Evolutionary conservation across 2,797 vertebrate genomes (phyloP).

Genomic region (Pseudomugil gertrudae): DNA sequence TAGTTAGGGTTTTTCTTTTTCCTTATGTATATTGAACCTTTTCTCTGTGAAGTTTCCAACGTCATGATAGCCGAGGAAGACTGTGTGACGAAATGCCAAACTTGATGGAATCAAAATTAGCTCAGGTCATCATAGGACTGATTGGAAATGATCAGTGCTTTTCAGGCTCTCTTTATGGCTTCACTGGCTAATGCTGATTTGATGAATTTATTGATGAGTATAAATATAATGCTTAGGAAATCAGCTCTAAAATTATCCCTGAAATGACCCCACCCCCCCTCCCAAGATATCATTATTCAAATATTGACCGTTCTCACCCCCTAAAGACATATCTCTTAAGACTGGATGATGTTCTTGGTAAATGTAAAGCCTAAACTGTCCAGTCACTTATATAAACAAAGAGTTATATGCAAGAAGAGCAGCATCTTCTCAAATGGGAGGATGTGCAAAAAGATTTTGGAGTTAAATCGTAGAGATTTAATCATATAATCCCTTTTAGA

Average conservation of each 20-base stretch:
- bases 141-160: conserved; percentile 44
- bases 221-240: conserved; percentile 24
- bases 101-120: conserved; percentile 64
- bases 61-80: conserved; percentile 42
- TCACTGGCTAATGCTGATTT: conserved; percentile 48
- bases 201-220: conserved; percentile 36
- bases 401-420: conserved; percentile 54
- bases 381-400: conserved; percentile 34
- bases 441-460: conserved; percentile 54
- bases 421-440: conserved; percentile 48
- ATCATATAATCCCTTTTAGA: conserved; percentile 63
- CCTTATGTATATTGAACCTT: conserved; percentile 27
- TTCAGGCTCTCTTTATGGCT: conserved; percentile 53
- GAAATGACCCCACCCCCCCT: conserved; percentile 9
- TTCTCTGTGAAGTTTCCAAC: conserved; percentile 42
- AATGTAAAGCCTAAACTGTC: conserved; percentile 13
- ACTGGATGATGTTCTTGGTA: conserved; percentile 31
- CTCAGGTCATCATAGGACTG: conserved; percentile 65
- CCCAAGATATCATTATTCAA: conserved; percentile 9
- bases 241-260: conserved; percentile 29
- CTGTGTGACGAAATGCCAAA: conserved; percentile 65
- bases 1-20: conserved; percentile 8
- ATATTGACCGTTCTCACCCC: neutral
- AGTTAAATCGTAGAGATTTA: conserved; percentile 53
- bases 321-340: neutral